Evolutionary conservation across 92 coral and sea anemone genomes (phyloP).

Genomic region (Epizoanthus rinbou): DNA sequence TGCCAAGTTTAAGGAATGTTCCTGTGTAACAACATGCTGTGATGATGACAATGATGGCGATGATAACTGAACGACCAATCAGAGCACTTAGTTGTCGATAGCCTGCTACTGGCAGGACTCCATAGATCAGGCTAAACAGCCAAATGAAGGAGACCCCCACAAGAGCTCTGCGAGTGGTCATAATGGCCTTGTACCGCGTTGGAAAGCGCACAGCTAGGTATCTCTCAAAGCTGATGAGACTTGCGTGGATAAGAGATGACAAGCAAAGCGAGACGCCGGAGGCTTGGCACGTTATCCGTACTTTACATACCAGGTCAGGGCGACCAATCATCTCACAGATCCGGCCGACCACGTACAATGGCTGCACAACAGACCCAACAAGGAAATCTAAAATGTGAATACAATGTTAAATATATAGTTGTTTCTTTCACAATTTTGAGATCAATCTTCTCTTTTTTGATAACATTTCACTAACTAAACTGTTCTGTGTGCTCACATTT

Average conservation of each 20-base stretch:
- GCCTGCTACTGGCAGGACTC: slow-evolving; percentile 8
- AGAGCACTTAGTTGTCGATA: neutral
- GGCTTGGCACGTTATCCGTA: no score
- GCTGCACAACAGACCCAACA: no score
- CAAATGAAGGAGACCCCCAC: neutral
- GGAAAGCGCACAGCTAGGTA: slow-evolving; percentile 18
- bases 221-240: slow-evolving; percentile 13
- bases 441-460: no score
- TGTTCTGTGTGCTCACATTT: no score
- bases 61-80: neutral
- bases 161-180: neutral
- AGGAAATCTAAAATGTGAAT: no score
- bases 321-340: no score
- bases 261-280: neutral
- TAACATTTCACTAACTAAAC: no score
- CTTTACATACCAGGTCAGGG: no score
- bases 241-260: neutral
- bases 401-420: no score
- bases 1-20: neutral
- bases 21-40: neutral
- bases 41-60: neutral
- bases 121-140: neutral
- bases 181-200: neutral
- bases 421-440: no score
- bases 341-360: no score